Conservation (phyloP, 2,888 invertebrate genomes). For the Agrotis puta region DNA sequence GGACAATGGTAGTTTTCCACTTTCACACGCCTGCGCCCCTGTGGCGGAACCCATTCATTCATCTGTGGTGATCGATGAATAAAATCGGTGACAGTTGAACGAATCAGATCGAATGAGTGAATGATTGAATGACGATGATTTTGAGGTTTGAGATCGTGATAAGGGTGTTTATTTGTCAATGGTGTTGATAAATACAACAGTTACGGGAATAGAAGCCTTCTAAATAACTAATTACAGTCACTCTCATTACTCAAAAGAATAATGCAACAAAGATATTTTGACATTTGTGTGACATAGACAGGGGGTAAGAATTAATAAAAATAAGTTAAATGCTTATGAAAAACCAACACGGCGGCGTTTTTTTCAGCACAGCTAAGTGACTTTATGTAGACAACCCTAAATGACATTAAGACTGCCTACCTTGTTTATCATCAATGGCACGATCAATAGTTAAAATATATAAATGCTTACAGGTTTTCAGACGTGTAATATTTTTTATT, state of each 20-base stretch:
- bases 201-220: neutral
- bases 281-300: neutral
- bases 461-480: neutral
- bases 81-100: slow-evolving; percentile 40
- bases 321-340: neutral
- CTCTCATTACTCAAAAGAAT: neutral
- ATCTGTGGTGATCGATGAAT: slow-evolving; percentile 75
- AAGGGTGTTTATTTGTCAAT: neutral
- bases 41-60: slow-evolving; percentile 63
- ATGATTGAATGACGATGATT: slow-evolving; percentile 5
- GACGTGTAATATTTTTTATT: neutral
- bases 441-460: neutral
- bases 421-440: neutral
- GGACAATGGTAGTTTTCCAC: slow-evolving; percentile 81
- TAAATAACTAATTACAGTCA: no score
- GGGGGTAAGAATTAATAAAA: neutral
- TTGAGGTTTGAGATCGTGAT: neutral
- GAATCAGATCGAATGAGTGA: slow-evolving; percentile 22
- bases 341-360: neutral
- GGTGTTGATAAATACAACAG: neutral
- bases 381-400: neutral
- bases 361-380: neutral
- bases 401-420: neutral
- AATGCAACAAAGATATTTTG: neutral
- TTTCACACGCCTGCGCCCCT: slow-evolving; percentile 81